phyloP scores from a whole-genome alignment of 2,797 vertebrate species.

The Eremophila alpestris region DNA sequence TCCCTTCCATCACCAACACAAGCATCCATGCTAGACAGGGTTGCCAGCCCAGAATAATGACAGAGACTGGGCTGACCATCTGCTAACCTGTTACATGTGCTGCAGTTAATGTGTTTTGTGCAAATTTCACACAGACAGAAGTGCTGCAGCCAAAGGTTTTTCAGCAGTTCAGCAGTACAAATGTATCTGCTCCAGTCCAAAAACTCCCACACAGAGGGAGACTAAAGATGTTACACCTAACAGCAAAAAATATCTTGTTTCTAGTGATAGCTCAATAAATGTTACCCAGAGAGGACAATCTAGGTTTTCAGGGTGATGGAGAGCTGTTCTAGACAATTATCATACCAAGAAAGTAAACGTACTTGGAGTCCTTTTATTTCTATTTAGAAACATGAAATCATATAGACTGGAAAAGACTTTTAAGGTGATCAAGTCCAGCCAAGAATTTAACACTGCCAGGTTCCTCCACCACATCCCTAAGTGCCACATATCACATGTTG shows the following conservation, averaged over 20 bases:
- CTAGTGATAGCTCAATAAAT: background rate
- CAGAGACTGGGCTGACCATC: background rate
- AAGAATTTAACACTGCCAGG: background rate
- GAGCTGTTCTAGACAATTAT: background rate
- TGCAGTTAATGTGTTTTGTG: background rate
- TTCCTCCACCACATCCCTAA: background rate
- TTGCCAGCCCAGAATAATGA: background rate
- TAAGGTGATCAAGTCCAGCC: background rate
- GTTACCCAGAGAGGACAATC: background rate
- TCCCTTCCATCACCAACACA: background rate
- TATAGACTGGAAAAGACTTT: background rate
- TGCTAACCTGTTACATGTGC: background rate
- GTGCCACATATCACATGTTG: no score
- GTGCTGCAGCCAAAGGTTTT: background rate
- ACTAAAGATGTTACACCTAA: background rate
- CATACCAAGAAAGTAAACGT: background rate
- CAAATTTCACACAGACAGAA: background rate
- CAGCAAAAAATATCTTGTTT: background rate
- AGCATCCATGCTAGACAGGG: background rate
- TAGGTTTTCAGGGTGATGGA: background rate
- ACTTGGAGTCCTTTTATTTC: background rate
- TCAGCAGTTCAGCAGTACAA: background rate
- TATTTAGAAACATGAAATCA: background rate
- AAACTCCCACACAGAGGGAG: fast-evolving
- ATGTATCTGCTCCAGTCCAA: background rate